Percentiles rank a stretch among this genome's conserved stretches.
phyloP scores from a whole-genome alignment of 1,140 invertebrate genomes.

The Aphelinus certus region DNA sequence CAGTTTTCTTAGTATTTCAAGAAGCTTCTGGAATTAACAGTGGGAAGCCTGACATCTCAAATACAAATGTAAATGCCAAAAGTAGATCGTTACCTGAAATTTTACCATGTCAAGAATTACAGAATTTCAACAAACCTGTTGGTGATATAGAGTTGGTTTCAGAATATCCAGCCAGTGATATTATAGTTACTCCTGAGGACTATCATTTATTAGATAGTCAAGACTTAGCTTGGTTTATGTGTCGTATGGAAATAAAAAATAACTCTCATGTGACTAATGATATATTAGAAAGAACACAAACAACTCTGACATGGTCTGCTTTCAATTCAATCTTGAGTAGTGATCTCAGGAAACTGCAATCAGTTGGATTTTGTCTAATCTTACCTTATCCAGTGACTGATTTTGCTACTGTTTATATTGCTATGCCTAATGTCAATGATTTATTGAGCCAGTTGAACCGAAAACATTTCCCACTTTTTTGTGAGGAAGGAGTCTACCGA shows the following conservation, averaged over 20 bases:
- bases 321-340: slow-evolving; percentile 27
- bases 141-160: neutral
- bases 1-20: slow-evolving; percentile 36
- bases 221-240: slow-evolving; percentile 23
- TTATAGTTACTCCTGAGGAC: neutral
- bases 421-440: slow-evolving; percentile 26
- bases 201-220: neutral
- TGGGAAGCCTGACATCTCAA: too few species aligned
- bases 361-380: slow-evolving; percentile 27
- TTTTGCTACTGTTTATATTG: slow-evolving; percentile 28
- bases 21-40: too few species aligned
- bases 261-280: neutral
- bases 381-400: slow-evolving; percentile 25
- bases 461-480: slow-evolving; percentile 15
- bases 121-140: slow-evolving; percentile 4
- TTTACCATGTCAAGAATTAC: slow-evolving; percentile 17
- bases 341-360: neutral
- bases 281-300: neutral
- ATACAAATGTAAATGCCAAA: neutral
- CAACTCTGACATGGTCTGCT: slow-evolving; percentile 16
- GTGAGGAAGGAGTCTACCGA: slow-evolving; percentile 28
- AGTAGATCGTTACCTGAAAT: neutral
- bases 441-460: slow-evolving; percentile 26
- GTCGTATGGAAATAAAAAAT: slow-evolving; percentile 27
- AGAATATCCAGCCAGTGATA: neutral